Evolutionary conservation across 2,113 vertebrate genomes (phyloP).

Genomic region (Isichthys henryi): DNA sequence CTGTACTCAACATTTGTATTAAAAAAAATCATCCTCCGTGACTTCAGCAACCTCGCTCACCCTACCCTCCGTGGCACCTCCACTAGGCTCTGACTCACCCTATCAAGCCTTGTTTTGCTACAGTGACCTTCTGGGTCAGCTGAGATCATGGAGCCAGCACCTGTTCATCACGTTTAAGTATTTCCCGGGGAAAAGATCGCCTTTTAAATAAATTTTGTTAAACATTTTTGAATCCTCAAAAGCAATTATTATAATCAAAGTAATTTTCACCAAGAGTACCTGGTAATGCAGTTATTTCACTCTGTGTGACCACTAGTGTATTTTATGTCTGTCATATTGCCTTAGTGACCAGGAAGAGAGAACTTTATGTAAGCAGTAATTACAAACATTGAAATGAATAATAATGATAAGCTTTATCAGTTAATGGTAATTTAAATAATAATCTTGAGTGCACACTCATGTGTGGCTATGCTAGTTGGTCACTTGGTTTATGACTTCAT

Average conservation of each 20-base stretch:
- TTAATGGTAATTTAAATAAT: neutral
- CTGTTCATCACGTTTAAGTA: neutral
- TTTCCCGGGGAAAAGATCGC: neutral
- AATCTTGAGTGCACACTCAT: neutral
- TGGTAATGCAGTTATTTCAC: neutral
- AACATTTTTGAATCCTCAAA: neutral
- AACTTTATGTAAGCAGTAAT: neutral
- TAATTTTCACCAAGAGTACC: neutral
- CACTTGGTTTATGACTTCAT: neutral
- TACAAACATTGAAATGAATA: neutral
- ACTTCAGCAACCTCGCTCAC: neutral
- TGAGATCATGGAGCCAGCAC: neutral
- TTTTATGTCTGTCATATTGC: neutral
- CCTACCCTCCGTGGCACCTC: neutral
- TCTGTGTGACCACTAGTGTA: neutral
- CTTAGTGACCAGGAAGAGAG: neutral
- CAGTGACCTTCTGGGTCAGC: neutral
- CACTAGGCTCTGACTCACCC: neutral
- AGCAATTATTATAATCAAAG: neutral
- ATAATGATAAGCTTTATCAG: neutral
- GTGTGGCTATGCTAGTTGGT: neutral
- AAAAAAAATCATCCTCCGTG: neutral
- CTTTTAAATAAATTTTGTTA: neutral
- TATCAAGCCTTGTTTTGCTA: neutral
- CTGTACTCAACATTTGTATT: neutral